Evolutionary conservation across 2,797 vertebrate genomes (phyloP), one percentile per base, ranked within the genome.

Genomic region (Gorsachius magnificus): DNA sequence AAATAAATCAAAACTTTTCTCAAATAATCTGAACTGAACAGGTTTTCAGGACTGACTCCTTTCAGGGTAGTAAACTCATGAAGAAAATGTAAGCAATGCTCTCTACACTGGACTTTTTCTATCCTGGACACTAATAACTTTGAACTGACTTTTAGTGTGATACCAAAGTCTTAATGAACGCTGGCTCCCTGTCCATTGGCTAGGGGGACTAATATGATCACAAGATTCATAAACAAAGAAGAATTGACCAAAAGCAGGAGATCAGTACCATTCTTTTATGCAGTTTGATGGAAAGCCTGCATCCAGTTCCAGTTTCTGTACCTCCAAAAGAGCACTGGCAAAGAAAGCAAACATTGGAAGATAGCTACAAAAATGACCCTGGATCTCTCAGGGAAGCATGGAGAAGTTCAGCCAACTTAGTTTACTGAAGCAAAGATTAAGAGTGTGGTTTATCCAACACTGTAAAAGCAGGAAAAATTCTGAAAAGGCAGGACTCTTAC

Each of bases 401-500:
- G 51, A 60, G 51, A 84, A 90, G 35, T 79, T 58, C 95, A 89
- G 87, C 75, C 89, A 90, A 41, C 31, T 79, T 24, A 16, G 41
- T 85, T 93, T 85, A 94, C 48, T 77, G 36, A 90, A 90, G 81
- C 45, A 77, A 66, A 74, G 82, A 90, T 89, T n/a, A 82, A 92
- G 38, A 91, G 63, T 89, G 64, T 74, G 22, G 33, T 74, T 96
- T 90, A 95, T 95, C 77, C 89, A 24, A 24, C 26, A 81, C 64
- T 17, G 38, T 56, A 85, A 70, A 84, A 80, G 83, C 74, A 95
- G 50, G 16, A 64, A 83, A 45, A 24, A 13, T 87, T 86, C 69
- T 89, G 78, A 95, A 79, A 63, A 96, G 94, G 80, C 91, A 95
- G 36, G 48, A 58, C 38, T 94, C 70, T 45, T 43, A 83, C 71